Evolutionary conservation across 2,888 invertebrate species (phyloP).

Genomic region (Electrophaes corylata): DNA sequence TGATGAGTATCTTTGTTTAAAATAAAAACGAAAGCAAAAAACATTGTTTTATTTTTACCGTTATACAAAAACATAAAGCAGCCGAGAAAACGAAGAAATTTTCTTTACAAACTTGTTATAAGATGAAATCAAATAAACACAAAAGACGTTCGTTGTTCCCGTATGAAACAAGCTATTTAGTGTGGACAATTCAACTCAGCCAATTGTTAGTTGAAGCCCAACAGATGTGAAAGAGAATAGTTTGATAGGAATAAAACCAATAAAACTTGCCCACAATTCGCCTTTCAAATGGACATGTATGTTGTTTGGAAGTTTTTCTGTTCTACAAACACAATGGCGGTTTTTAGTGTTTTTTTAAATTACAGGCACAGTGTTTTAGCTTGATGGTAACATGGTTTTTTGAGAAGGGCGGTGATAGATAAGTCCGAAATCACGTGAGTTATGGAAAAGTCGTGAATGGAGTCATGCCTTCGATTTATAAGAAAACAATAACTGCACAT

Average conservation of each 20-base stretch:
- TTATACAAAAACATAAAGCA: slow-evolving; percentile 41
- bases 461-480: no score
- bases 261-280: slow-evolving; percentile 71
- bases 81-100: slow-evolving; percentile 50
- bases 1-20: slow-evolving; percentile 26
- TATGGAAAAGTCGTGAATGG: no score
- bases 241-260: slow-evolving; percentile 69
- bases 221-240: slow-evolving; percentile 71
- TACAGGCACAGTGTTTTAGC: slow-evolving; percentile 14
- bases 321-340: slow-evolving; percentile 30
- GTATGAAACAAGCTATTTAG: slow-evolving; percentile 71
- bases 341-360: no score
- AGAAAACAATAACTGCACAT: no score
- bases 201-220: slow-evolving; percentile 62
- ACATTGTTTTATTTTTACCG: slow-evolving; percentile 40
- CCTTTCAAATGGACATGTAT: slow-evolving; percentile 57
- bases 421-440: no score
- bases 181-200: slow-evolving; percentile 67
- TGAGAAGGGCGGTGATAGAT: no score
- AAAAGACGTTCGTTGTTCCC: slow-evolving; percentile 66
- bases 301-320: slow-evolving; percentile 43
- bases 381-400: slow-evolving; percentile 20
- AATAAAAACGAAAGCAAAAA: slow-evolving; percentile 28
- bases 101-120: slow-evolving; percentile 68
- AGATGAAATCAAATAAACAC: slow-evolving; percentile 69